These are phyloP conservation scores for Phengaris arion DNA, from an alignment of 2,888 invertebrate species.

Conservation along the genomic window DNA sequence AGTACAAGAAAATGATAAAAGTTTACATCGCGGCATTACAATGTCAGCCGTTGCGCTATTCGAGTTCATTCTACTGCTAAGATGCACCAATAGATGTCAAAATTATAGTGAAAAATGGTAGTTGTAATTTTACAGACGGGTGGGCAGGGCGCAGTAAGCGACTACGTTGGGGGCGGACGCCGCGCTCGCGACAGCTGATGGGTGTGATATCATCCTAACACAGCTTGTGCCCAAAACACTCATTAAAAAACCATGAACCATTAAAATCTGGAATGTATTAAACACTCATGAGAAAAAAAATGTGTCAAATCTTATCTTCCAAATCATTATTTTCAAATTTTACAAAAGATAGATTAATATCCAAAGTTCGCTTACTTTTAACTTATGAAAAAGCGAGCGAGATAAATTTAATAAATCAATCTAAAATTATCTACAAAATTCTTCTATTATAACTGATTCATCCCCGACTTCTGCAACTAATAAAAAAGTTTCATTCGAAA, in stretches of 20 bases:
- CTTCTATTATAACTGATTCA: neutral
- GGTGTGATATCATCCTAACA: slow-evolving; percentile 48
- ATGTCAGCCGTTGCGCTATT: neutral
- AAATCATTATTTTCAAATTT: neutral
- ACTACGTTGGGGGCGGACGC: slow-evolving; percentile 48
- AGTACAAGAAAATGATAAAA: no score
- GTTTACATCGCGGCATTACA: no score
- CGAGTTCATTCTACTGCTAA: neutral
- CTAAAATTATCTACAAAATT: neutral
- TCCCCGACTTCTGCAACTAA: neutral
- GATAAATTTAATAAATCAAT: neutral
- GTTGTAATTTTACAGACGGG: slow-evolving; percentile 45
- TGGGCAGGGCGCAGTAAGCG: slow-evolving; percentile 51
- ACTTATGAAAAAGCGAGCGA: neutral
- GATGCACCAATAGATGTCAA: neutral
- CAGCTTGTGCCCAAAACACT: neutral
- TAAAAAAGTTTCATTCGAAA: neutral
- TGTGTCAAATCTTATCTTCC: neutral
- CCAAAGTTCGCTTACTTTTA: neutral
- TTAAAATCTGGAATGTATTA: no score
- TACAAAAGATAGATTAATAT: neutral
- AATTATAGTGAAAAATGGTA: slow-evolving; percentile 5
- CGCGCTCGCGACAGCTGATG: slow-evolving; percentile 47
- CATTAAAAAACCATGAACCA: neutral
- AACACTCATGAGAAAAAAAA: neutral